Base-by-base conservation (phyloP, 2,113 vertebrate species). In the Anas platyrhynchos region DNA sequence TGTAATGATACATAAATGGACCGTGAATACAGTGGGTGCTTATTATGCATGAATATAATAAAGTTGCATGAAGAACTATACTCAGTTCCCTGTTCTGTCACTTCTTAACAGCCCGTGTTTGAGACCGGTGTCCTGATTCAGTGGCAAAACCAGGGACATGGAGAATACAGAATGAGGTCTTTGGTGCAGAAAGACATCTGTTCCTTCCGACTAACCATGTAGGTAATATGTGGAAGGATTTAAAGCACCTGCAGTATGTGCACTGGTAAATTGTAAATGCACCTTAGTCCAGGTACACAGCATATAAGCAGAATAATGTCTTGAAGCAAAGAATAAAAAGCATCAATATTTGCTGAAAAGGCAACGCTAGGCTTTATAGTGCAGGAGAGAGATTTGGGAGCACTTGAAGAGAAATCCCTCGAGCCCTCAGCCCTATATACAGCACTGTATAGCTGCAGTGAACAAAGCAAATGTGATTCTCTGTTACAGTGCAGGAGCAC, bases 401-500 rank as follows among this genome's bases (percentile, higher is more conserved):
- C 77, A 95, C 86, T 94, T 93, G 91, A 91, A 94, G 79, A 84
- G 96, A 93, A 88, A 81, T 96, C 74, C 71, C 88, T 68, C 0
- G 32, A 93, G 93, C 54, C 79, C 46, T 88, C 79, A 93, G 59
- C 34, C 72, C 89, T 82, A 34, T 83, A 79, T 83, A 74, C 58
- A 86, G 69, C 34, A 56, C 48, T 46, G 74, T 76, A 56, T 52
- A 90, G 54, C 43, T 81, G 80, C 67, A 26, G 36, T 80, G 92
- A 96, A 93, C 73, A 96, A 86, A 93, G 83, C 55, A 95, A 96
- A 92, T 84, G 75, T 87, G 89, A 89, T 94, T 96, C 86, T 86
- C 41, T 74, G 55, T 67, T 92, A 90, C 5, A 87, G 89, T 71
- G 9, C 38, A 77, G 73, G 9, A 95, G 54, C 44, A 88, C 7